Evolutionary conservation across 1,140 invertebrate genomes (phyloP).

Genomic region (Drosophila parabipectinata): DNA sequence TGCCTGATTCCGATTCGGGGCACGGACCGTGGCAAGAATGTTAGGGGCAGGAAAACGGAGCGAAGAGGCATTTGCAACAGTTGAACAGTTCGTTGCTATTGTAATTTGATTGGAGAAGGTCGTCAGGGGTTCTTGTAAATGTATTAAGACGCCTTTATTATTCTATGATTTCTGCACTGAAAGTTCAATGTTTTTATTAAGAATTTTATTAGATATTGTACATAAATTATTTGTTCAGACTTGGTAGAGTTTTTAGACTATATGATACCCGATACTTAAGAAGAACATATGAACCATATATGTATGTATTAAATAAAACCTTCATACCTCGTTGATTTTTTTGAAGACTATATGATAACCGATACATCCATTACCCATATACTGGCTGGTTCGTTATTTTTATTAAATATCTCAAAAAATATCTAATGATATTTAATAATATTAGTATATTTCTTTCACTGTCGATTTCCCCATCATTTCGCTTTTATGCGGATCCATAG

Average conservation of each 20-base stretch:
- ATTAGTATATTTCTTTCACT: neutral
- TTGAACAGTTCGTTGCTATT: constrained; percentile 56
- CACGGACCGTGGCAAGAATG: constrained; percentile 9
- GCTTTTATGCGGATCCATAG: constrained; percentile 1
- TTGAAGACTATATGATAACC: no score
- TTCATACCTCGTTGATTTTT: no score
- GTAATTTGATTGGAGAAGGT: constrained; percentile 58
- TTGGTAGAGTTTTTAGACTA: neutral
- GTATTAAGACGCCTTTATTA: constrained; percentile 16
- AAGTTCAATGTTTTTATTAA: neutral
- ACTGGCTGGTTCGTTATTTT: no score
- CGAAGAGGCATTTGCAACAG: constrained; percentile 54
- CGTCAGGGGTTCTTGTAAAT: constrained; percentile 18
- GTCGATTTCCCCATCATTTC: neutral
- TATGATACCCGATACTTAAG: neutral
- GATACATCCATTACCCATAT: no score
- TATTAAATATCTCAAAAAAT: no score
- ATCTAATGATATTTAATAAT: no score
- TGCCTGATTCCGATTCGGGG: constrained; percentile 22
- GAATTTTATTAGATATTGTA: no score
- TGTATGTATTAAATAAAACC: no score
- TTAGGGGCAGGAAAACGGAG: neutral
- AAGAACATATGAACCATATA: no score
- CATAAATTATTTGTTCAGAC: no score
- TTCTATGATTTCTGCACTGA: neutral